Percentiles rank a stretch among this genome's conserved stretches.
These are phyloP conservation scores for Drosophila fungiperda DNA, from an alignment of 2,888 invertebrate species.

Conservation along the genomic window DNA sequence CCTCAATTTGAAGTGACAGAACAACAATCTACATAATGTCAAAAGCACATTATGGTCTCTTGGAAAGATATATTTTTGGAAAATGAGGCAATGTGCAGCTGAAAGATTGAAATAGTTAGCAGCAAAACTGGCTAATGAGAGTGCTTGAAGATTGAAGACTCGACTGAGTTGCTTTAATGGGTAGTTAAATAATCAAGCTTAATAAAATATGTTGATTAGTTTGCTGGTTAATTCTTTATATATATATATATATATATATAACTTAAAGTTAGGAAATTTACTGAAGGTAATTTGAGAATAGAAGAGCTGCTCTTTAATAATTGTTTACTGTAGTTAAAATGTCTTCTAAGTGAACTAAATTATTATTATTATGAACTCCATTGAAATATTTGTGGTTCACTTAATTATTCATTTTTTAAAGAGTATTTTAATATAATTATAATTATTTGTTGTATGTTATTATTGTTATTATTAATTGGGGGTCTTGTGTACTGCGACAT, in stretches of 20 bases:
- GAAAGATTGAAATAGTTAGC: neutral
- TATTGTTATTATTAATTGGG: no score
- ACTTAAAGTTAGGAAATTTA: no score
- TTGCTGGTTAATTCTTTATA: no score
- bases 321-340: neutral
- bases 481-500: no score
- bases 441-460: no score
- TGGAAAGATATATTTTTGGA: neutral
- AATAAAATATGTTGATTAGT: neutral
- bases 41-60: conserved; percentile 27
- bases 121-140: neutral
- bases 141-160: neutral
- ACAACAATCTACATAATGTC: conserved; percentile 35
- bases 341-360: neutral
- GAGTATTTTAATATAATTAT: no score
- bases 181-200: neutral
- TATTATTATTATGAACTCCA: no score
- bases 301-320: neutral
- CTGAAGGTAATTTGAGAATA: neutral
- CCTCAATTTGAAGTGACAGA: conserved; percentile 25
- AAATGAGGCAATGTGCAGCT: conserved; percentile 5
- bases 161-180: neutral
- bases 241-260: no score
- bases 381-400: no score
- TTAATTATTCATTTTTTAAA: no score